Conservation (phyloP, 2,113 vertebrate species). For the Riparia riparia region DNA sequence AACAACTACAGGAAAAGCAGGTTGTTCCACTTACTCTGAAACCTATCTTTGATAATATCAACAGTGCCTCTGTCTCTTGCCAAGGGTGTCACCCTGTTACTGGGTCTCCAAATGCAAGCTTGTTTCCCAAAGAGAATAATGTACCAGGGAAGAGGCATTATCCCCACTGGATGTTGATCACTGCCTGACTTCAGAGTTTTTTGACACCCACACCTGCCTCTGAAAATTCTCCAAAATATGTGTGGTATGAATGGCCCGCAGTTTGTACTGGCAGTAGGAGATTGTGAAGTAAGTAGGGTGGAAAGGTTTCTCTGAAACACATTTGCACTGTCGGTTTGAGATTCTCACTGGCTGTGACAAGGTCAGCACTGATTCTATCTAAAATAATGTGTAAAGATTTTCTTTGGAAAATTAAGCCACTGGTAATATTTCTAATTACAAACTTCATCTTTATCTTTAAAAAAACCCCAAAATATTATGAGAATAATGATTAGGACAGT, state of each 20-base stretch:
- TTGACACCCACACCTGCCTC: background rate
- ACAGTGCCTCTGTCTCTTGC: background rate
- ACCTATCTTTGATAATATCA: background rate
- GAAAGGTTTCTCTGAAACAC: background rate
- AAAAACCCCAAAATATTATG: rapidly evolving
- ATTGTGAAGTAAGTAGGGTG: background rate
- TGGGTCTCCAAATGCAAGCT: background rate
- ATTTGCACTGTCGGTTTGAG: background rate
- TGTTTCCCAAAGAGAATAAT: background rate
- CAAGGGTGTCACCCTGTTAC: background rate
- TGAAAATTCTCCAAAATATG: background rate
- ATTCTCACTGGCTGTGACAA: background rate
- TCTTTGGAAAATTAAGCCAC: background rate
- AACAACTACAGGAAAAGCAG: background rate
- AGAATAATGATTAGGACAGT: background rate
- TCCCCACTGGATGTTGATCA: background rate
- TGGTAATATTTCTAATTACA: background rate
- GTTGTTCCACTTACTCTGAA: background rate
- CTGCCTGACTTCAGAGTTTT: background rate
- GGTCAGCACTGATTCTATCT: background rate
- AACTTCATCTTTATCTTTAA: background rate
- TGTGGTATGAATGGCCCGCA: background rate
- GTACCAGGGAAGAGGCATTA: background rate
- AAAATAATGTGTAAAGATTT: background rate
- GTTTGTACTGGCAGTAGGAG: background rate